These are phyloP conservation scores for Zaprionus tsacasi DNA, from an alignment of 1,140 invertebrate genomes.

Conservation along the genomic window DNA sequence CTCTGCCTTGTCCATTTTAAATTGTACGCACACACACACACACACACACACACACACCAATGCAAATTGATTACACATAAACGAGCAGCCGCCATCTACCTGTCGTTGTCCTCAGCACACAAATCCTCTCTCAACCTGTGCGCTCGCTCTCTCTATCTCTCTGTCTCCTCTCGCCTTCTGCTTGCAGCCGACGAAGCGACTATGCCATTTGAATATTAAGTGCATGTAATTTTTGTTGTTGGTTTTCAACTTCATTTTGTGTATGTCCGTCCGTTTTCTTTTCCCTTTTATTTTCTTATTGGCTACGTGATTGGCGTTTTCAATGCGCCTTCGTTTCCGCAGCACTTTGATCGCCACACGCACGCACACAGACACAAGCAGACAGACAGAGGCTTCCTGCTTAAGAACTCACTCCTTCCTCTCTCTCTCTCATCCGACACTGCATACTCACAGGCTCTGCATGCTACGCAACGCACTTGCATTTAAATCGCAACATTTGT, in stretches of 20 bases:
- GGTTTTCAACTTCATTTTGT: neutral
- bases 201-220: conserved; percentile 74
- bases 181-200: conserved; percentile 20
- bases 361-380: conserved; percentile 2
- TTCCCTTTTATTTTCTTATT: conserved; percentile 43
- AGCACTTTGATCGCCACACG: conserved; percentile 29
- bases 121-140: neutral
- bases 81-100: neutral
- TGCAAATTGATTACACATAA: too few relatives aligned
- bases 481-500: conserved; percentile 15
- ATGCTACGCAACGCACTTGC: neutral
- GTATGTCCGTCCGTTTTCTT: conserved; percentile 26
- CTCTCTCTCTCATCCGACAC: neutral
- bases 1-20: conserved; percentile 37
- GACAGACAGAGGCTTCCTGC: conserved; percentile 13
- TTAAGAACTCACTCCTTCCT: neutral
- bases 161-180: conserved; percentile 5
- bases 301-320: conserved; percentile 40
- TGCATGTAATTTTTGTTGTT: conserved; percentile 46
- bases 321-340: conserved; percentile 47
- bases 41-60: neutral
- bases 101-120: neutral
- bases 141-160: conserved; percentile 5
- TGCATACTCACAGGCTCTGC: neutral
- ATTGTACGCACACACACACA: conserved; percentile 11